These are phyloP conservation scores for Halichondria panicea DNA, from an alignment of 37 sponge, comb jelly and placozoan species.

Conservation along the genomic window DNA sequence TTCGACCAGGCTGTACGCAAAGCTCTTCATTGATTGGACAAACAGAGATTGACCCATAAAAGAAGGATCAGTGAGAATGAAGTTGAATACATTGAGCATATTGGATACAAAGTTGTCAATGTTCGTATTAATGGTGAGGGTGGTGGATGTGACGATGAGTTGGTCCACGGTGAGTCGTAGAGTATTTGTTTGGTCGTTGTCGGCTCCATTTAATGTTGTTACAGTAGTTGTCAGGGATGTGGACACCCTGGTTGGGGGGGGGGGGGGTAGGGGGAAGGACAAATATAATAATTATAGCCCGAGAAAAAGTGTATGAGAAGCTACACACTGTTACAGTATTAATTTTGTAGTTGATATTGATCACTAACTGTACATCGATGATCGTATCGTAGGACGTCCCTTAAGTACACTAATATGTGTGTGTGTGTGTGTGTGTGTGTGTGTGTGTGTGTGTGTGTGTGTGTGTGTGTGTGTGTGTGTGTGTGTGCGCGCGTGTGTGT, in stretches of 20 bases:
- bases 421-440: constrained; percentile 5
- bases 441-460: neutral
- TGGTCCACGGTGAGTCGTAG: constrained; percentile 5
- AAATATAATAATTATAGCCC: too few relatives aligned
- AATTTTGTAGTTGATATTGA: too few relatives aligned
- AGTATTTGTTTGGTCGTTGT: constrained; percentile 5
- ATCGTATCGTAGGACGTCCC: too few relatives aligned
- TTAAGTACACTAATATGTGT: neutral
- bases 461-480: neutral
- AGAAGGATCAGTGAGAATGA: constrained; percentile 6
- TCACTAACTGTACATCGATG: too few relatives aligned
- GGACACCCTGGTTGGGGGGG: too few relatives aligned
- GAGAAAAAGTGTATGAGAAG: too few relatives aligned
- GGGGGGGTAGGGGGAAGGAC: too few relatives aligned
- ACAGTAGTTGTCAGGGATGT: too few relatives aligned
- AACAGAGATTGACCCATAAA: constrained; percentile 24
- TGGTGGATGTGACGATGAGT: neutral
- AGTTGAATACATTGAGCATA: constrained; percentile 35
- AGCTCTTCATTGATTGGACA: constrained; percentile 31
- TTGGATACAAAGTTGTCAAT: constrained; percentile 1
- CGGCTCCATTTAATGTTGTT: too few relatives aligned
- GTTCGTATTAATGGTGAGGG: neutral
- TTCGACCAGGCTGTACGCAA: constrained; percentile 47
- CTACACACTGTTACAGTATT: too few relatives aligned
- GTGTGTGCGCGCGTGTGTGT: too few relatives aligned